Evolutionary conservation across 2,797 vertebrate genomes (phyloP).

Genomic region (Melanotaenia trifasciata): DNA sequence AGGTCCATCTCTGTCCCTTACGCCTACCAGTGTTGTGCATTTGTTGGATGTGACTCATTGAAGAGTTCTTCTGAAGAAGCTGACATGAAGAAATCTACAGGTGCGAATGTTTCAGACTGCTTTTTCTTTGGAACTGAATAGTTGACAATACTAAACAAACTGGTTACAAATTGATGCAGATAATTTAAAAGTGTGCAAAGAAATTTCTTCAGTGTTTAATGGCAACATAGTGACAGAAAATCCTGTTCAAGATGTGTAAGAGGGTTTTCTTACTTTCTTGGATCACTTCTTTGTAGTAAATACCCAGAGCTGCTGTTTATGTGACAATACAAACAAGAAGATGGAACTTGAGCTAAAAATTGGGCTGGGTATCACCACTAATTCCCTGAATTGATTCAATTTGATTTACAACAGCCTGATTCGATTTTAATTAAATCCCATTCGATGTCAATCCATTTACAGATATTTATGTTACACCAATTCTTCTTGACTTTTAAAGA

Average conservation of each 20-base stretch:
- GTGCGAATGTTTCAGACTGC: constrained; percentile 50
- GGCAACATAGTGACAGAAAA: too few relatives aligned
- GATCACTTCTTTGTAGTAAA: background rate
- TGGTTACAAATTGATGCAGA: background rate
- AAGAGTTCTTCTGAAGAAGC: constrained; percentile 82
- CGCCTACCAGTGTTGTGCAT: constrained; percentile 98
- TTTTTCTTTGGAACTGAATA: background rate
- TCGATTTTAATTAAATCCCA: too few relatives aligned
- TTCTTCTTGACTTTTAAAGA: too few relatives aligned
- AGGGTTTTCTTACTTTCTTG: too few relatives aligned
- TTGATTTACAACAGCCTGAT: too few relatives aligned
- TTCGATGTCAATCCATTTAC: too few relatives aligned
- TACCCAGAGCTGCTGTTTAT: background rate
- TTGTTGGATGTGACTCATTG: constrained; percentile 90
- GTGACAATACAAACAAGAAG: background rate
- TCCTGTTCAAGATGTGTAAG: too few relatives aligned
- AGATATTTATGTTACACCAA: too few relatives aligned
- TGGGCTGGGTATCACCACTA: too few relatives aligned
- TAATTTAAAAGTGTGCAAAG: background rate
- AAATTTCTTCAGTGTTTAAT: background rate
- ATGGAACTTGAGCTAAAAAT: too few relatives aligned
- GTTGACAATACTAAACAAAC: background rate
- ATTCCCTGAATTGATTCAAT: too few relatives aligned
- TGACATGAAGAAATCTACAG: constrained; percentile 77
- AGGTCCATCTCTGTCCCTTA: constrained; percentile 97